Evolutionary conservation across 2,888 invertebrate species (phyloP), one percentile per base, ranked within the genome.

Genomic region (Melanophora roralis): DNA sequence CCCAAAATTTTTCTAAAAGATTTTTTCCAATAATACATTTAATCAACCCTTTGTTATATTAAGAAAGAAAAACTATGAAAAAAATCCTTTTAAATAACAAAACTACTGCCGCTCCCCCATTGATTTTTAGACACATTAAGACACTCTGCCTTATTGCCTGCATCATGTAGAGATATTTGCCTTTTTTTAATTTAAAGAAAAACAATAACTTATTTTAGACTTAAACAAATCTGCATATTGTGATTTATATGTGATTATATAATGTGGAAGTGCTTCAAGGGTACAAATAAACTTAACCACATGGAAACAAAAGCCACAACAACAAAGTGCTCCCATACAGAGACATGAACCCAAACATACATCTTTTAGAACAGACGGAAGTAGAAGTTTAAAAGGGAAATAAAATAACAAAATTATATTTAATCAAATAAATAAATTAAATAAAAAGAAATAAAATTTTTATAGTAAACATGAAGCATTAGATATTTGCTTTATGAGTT

Each of bases 221-320:
- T 69, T 53, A 69, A 74, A 69, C 12, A 45, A 69, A 74, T 78
- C 69, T 51, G 43, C 68, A 74, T 69, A 51, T 74, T 78, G 27
- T 74, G 62, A 73, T 62, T 72, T 72, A 53, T 77, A 43, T 43
- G 14, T 49, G 47, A 69, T 76, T 77, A 47, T 27, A 72, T 55
- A 67, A 60, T 57, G 34, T n/a, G 14, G 62, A 14, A 68, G 55
- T 68, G 47, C 62, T 78, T 23, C 60, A 38, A 51, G 59, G 51
- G 55, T 36, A 60, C 36, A 65, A 65, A 67, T 32, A n/a, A 65
- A 67, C 32, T 59, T 19, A 51, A 59, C 65, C 57, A 59, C 49
- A 67, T 59, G 57, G 11, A 73, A 53, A 19, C 14, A 49, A 40
- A 2, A 12, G 16, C 16, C 14, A 40, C 16, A 34, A 19, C 5